These are phyloP conservation scores for Aspidiotus rigidus DNA, from an alignment of 2,888 invertebrate genomes.

Conservation along the genomic window DNA sequence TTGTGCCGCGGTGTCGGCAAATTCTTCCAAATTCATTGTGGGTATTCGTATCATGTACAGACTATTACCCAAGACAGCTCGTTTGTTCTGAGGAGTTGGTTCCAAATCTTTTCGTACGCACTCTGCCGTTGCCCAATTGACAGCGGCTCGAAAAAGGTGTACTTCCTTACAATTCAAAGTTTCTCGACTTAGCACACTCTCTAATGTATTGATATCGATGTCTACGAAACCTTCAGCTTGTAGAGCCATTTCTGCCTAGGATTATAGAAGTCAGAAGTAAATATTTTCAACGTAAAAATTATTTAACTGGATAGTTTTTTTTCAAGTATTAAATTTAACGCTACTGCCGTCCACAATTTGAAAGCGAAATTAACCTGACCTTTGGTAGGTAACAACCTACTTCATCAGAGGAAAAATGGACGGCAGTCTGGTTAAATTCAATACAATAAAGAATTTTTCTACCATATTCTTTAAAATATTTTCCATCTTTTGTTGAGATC, in stretches of 20 bases:
- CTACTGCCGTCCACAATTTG: too few relatives aligned
- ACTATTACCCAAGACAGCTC: constrained; percentile 64
- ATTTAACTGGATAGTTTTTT: constrained; percentile 3
- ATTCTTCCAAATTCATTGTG: constrained; percentile 86
- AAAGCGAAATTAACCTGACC: too few relatives aligned
- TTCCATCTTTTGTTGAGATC: not conserved
- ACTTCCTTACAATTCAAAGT: constrained; percentile 92
- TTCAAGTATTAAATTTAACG: too few relatives aligned
- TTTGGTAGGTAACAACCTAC: too few relatives aligned
- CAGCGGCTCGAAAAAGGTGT: constrained; percentile 78
- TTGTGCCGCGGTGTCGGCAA: constrained; percentile 91
- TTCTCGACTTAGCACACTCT: constrained; percentile 82
- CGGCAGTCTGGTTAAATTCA: too few relatives aligned
- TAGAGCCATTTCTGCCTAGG: constrained; percentile 88
- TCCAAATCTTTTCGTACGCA: constrained; percentile 76
- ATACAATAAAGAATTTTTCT: too few relatives aligned
- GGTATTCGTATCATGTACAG: constrained; percentile 84
- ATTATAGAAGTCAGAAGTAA: constrained; percentile 35
- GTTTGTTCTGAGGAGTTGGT: constrained; percentile 61
- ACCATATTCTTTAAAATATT: too few relatives aligned
- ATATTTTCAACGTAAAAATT: not conserved
- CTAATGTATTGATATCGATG: constrained; percentile 85
- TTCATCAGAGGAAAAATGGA: too few relatives aligned
- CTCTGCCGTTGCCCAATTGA: constrained; percentile 88
- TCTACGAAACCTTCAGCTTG: constrained; percentile 92